Evolutionary conservation across 2,888 invertebrate species (phyloP).

Genomic region (Euproctis similis): DNA sequence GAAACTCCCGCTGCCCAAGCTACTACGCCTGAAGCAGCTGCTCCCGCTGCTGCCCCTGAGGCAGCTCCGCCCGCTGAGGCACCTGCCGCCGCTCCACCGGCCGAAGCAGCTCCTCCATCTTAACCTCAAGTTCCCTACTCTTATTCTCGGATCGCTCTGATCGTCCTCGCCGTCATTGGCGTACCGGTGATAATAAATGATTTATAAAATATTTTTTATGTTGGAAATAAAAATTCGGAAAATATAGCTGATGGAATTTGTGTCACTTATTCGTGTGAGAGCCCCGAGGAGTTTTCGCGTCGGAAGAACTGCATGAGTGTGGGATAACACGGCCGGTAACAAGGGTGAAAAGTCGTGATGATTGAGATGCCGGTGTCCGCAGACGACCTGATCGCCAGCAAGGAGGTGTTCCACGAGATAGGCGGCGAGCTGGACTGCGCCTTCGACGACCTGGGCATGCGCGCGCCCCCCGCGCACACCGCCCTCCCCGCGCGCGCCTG

Average conservation of each 20-base stretch:
- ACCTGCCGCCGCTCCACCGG: slow-evolving; percentile 20
- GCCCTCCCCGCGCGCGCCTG: slow-evolving; percentile 30
- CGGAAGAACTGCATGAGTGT: slow-evolving; percentile 33
- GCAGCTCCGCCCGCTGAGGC: slow-evolving; percentile 21
- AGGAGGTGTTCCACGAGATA: slow-evolving; percentile 94
- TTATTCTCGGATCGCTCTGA: slow-evolving; percentile 17
- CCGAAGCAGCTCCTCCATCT: slow-evolving; percentile 24
- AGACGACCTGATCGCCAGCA: slow-evolving; percentile 90
- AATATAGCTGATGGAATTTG: slow-evolving; percentile 69
- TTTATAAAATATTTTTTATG: slow-evolving; percentile 36
- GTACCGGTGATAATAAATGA: background rate
- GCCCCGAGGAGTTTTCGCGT: slow-evolving; percentile 5
- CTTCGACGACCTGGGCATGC: slow-evolving; percentile 81
- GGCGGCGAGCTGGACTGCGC: slow-evolving; percentile 95
- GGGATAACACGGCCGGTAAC: slow-evolving; percentile 19
- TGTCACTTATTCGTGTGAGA: slow-evolving; percentile 11
- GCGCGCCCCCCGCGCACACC: slow-evolving; percentile 21
- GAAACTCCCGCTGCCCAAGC: slow-evolving; percentile 16
- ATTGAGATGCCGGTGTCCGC: slow-evolving; percentile 48
- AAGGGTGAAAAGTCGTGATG: too few relatives aligned
- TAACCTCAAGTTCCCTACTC: slow-evolving; percentile 19
- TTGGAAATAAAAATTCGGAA: slow-evolving; percentile 43
- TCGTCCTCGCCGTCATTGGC: slow-evolving; percentile 1
- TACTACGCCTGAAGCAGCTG: background rate
- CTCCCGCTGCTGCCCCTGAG: slow-evolving; percentile 3